Conservation (phyloP, 2,797 vertebrate species). For the Peromyscus melanophrys region DNA sequence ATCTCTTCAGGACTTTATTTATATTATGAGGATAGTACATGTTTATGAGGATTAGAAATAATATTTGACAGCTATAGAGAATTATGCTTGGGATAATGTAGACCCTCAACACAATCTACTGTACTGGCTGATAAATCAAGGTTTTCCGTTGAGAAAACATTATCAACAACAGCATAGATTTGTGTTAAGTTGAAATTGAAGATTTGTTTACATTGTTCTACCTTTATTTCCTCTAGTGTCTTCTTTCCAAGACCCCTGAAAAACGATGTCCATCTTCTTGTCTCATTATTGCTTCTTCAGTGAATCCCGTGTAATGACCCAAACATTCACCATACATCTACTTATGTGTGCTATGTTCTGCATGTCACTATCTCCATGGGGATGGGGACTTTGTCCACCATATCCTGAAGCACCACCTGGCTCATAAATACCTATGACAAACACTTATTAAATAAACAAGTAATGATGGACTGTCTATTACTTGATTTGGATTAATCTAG, state of each 20-base stretch:
- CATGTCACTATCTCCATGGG: neutral
- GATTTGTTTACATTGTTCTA: neutral
- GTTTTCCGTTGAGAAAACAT: neutral
- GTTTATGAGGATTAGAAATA: neutral
- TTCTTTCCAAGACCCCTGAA: neutral
- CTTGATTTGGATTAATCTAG: rapidly evolving
- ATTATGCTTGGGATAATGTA: neutral
- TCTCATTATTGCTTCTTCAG: neutral
- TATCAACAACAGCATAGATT: neutral
- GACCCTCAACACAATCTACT: neutral
- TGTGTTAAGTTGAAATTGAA: neutral
- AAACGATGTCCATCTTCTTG: neutral
- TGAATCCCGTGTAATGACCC: neutral
- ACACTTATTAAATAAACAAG: rapidly evolving
- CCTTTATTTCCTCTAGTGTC: neutral
- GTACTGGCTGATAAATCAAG: neutral
- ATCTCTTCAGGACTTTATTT: neutral
- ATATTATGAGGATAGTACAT: neutral
- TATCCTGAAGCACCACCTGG: neutral
- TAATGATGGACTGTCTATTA: too few relatives aligned
- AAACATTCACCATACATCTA: neutral
- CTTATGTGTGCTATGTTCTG: rapidly evolving
- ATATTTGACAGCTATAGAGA: neutral
- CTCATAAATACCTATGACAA: neutral
- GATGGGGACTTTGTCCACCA: neutral